These are phyloP conservation scores for Rotaria socialis DNA, from an alignment of 2,888 invertebrate genomes.

Conservation along the genomic window DNA sequence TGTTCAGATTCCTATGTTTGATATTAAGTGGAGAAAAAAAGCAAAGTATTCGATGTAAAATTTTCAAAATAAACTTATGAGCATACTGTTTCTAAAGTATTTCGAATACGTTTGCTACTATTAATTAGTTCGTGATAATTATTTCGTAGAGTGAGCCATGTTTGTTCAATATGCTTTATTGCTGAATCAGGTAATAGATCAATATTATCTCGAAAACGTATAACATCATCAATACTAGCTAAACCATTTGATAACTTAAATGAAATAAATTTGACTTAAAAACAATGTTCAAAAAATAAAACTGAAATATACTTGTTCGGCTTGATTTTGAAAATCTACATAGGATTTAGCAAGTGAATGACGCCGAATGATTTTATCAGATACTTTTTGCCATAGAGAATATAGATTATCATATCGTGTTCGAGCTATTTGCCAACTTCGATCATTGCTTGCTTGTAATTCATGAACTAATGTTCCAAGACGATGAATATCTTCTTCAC, in stretches of 20 bases:
- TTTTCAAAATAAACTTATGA: background rate
- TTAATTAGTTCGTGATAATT: background rate
- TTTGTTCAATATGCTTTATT: constrained; percentile 26
- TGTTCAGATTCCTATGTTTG: background rate
- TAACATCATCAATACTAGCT: constrained; percentile 3
- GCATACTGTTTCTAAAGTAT: background rate
- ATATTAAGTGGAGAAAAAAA: background rate
- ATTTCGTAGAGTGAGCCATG: background rate
- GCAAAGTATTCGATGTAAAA: no score
- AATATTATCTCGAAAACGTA: constrained; percentile 25
- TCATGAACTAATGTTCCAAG: background rate
- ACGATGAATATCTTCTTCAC: constrained; percentile 33
- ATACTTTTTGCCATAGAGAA: background rate
- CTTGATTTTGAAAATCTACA: background rate
- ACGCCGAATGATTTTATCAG: background rate
- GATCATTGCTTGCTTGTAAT: constrained; percentile 24
- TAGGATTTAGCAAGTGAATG: background rate
- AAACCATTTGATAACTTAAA: constrained; percentile 1
- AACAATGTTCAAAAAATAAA: background rate
- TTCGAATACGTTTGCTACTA: background rate
- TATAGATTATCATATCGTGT: background rate
- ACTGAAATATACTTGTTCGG: background rate
- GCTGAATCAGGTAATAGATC: constrained; percentile 31
- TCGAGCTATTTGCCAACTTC: background rate
- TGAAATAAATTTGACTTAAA: background rate